These are phyloP conservation scores for Cyanoramphus novaezelandiae DNA, from an alignment of 2,113 vertebrate species.

Conservation along the genomic window DNA sequence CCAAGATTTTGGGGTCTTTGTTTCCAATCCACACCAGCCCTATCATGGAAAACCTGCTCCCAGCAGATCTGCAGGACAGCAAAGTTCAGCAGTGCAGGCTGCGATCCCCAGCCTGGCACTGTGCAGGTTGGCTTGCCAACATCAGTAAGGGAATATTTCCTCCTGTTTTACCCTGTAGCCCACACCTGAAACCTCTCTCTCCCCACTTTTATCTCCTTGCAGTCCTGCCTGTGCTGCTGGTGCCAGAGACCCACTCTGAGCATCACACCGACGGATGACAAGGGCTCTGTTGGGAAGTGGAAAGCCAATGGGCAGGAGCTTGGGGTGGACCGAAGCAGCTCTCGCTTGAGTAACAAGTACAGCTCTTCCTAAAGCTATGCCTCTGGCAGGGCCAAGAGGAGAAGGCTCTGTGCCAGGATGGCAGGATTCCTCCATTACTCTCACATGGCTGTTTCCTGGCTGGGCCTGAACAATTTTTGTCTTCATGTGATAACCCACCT, in stretches of 20 bases:
- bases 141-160: accelerated
- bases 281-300: conserved; percentile 80
- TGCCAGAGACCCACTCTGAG: conserved; percentile 79
- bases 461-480: neutral
- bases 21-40: neutral
- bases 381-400: accelerated
- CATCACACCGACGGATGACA: conserved; percentile 78
- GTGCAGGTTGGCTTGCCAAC: neutral
- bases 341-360: conserved; percentile 87
- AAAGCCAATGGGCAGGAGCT: conserved; percentile 84
- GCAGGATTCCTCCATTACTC: neutral
- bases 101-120: neutral
- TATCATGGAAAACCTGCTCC: accelerated
- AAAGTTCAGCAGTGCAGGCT: neutral
- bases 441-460: neutral
- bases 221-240: conserved; percentile 94
- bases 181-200: accelerated
- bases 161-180: neutral
- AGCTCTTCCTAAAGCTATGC: conserved; percentile 75
- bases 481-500: neutral
- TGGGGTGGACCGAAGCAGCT: conserved; percentile 85
- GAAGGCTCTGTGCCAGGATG: neutral
- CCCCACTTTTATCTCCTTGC: neutral
- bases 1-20: neutral
- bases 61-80: neutral